Evolutionary conservation across 2,797 vertebrate genomes (phyloP).

Genomic region (Philypnodon macrostomus): DNA sequence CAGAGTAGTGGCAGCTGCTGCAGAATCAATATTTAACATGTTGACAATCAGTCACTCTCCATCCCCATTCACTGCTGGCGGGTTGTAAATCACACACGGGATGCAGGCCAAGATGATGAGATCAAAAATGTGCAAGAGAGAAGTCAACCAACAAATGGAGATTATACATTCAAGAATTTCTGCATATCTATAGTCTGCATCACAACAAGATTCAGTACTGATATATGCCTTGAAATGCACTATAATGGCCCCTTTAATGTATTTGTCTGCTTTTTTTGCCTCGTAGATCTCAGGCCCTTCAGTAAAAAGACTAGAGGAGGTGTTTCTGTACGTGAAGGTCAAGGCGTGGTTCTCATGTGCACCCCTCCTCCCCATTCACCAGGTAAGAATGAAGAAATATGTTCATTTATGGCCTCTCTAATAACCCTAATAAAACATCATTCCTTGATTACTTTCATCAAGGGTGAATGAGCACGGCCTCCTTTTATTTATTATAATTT

Average conservation of each 20-base stretch:
- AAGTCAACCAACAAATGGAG: conserved; percentile 2
- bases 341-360: conserved; percentile 95
- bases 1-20: conserved; percentile 27
- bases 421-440: conserved; percentile 9
- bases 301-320: conserved; percentile 86
- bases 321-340: conserved; percentile 92
- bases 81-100: conserved; percentile 34
- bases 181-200: not conserved
- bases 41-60: conserved; percentile 46
- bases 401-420: not conserved
- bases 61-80: conserved; percentile 20
- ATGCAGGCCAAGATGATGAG: conserved; percentile 25
- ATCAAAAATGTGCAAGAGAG: not conserved
- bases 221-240: not conserved
- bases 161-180: conserved; percentile 9
- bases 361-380: conserved; percentile 91
- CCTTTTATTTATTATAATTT: conserved; percentile 21
- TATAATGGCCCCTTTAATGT: too few species aligned
- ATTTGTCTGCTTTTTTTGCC: not conserved
- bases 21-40: conserved; percentile 54
- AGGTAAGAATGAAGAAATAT: conserved; percentile 75
- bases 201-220: conserved; percentile 3
- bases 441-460: conserved; percentile 12
- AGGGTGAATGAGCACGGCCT: conserved; percentile 15
- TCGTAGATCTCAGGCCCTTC: conserved; percentile 89